phyloP scores from a whole-genome alignment of 2,113 vertebrate genomes.

The Mastomys natalensis region DNA sequence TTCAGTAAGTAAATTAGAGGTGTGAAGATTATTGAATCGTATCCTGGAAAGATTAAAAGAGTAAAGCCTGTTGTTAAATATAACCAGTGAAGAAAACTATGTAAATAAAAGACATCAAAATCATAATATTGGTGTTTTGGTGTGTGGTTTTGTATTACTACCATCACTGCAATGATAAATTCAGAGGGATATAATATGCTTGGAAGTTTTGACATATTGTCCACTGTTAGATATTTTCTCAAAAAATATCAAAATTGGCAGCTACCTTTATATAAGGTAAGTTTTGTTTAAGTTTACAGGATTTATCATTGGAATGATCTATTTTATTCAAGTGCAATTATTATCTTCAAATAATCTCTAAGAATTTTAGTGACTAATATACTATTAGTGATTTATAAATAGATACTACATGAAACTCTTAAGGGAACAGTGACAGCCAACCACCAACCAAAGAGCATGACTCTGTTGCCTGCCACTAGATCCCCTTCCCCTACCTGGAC shows the following conservation, averaged over 20 bases:
- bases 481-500: too few species aligned
- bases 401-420: background rate
- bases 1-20: background rate
- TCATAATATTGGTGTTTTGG: background rate
- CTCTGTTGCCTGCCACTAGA: too few species aligned
- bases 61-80: background rate
- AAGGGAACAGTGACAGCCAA: background rate
- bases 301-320: background rate
- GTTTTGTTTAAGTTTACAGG: constrained; percentile 32
- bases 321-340: background rate
- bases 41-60: background rate
- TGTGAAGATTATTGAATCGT: background rate
- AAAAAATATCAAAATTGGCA: too few species aligned
- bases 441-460: too few species aligned
- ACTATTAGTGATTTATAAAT: background rate
- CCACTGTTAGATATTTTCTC: background rate
- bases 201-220: background rate
- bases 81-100: background rate
- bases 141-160: background rate
- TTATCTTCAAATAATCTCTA: background rate
- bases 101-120: background rate
- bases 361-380: too few species aligned
- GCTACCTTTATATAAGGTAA: background rate
- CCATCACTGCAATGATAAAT: background rate
- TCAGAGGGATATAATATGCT: background rate